phyloP scores from a whole-genome alignment of 1,140 invertebrate genomes.

The Dysdera silvatica region DNA sequence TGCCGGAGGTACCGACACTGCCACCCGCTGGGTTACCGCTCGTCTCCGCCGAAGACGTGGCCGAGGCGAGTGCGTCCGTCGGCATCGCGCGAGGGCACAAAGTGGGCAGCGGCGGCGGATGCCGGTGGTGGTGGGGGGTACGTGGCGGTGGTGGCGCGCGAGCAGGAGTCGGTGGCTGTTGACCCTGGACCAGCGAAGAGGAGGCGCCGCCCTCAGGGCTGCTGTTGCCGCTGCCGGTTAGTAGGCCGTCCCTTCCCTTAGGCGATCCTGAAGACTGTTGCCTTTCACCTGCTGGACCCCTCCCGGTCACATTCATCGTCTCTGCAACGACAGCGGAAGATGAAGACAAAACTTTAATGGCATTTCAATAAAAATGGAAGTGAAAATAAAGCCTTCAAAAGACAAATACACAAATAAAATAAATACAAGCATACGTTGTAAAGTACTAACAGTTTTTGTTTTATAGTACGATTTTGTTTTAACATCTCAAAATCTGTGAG shows the following conservation, averaged over 20 bases:
- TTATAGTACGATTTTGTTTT: no score
- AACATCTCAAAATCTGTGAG: no score
- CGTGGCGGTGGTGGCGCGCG: background rate
- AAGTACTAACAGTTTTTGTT: no score
- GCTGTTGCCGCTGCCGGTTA: background rate
- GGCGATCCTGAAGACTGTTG: background rate
- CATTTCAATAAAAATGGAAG: no score
- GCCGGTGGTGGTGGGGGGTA: background rate
- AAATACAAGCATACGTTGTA: no score
- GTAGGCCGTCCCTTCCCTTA: background rate
- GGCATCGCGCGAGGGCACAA: background rate
- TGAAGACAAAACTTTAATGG: no score
- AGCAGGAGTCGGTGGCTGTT: slow-evolving; percentile 6
- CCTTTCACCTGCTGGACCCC: background rate
- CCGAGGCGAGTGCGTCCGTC: slow-evolving; percentile 10
- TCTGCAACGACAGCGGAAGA: slow-evolving; percentile 16
- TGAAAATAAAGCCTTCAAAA: no score
- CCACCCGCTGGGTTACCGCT: background rate
- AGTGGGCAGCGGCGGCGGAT: background rate
- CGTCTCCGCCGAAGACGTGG: background rate
- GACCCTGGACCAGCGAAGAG: background rate
- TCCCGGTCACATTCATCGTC: background rate
- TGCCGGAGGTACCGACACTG: no score
- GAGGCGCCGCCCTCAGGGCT: background rate
- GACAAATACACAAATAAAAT: no score